Evolutionary conservation across 2,113 vertebrate species (phyloP).

Genomic region (Mohoua ochrocephala): DNA sequence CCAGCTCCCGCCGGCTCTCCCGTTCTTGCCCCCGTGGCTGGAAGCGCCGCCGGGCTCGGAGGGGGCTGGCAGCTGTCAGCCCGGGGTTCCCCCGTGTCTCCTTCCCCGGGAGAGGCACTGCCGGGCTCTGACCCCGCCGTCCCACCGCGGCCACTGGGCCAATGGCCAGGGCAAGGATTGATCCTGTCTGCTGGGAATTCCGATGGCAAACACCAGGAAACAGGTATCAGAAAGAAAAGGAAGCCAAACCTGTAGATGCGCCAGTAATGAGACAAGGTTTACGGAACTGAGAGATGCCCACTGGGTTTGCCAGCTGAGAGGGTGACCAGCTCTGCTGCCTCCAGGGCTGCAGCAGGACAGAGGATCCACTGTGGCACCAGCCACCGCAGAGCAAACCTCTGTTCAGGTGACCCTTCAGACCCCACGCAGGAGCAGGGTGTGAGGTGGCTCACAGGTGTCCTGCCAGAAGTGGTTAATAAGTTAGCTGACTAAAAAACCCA

Average conservation of each 20-base stretch:
- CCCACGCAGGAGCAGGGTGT: not conserved
- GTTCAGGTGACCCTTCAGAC: not conserved
- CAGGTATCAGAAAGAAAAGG: rapidly evolving
- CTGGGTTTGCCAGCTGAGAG: not conserved
- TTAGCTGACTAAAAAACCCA: not conserved
- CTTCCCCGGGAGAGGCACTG: not conserved
- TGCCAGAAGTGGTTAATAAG: not conserved
- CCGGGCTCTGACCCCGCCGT: not conserved
- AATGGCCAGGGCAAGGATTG: not conserved
- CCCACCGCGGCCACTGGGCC: not conserved
- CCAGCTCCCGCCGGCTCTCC: not conserved
- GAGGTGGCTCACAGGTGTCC: not conserved
- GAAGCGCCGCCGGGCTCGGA: not conserved
- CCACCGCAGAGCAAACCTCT: not conserved
- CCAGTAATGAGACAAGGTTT: rapidly evolving
- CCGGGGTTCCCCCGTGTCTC: not conserved
- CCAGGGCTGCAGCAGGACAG: not conserved
- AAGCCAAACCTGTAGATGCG: rapidly evolving
- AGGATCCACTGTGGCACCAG: rapidly evolving
- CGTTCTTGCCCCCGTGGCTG: not conserved
- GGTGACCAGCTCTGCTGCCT: not conserved
- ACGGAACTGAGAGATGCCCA: rapidly evolving
- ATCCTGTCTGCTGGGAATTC: not conserved
- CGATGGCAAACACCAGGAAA: not conserved
- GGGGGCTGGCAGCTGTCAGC: not conserved